Base-by-base conservation (phyloP, 2,888 invertebrate species). In the Eledona agricola region DNA sequence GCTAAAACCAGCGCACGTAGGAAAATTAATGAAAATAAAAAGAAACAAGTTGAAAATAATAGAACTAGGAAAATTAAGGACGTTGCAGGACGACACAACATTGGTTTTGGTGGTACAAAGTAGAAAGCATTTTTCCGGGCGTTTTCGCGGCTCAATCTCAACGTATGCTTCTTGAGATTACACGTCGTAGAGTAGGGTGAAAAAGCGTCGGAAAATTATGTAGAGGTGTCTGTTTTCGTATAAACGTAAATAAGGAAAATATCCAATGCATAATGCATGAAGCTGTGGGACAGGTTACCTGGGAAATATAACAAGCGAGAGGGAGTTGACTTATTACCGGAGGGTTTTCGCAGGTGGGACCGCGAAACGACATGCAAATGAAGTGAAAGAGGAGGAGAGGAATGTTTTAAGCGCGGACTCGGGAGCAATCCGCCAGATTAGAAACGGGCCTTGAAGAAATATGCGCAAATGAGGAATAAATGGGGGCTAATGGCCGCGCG, bases 201-300 rank as follows among this genome's bases (percentile, higher is more conserved):
- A 63, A 65, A 68, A 51, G 60, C 58, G 64, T 59, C 60, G 60
- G 67, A 65, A 72, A 75, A 74, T 74, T 72, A 72, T 72, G 70
- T 73, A 69, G 34, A 19, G 70, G 72, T 71, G 70, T 69, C 69
- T 70, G 70, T 74, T 74, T 71, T 69, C 70, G 66, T 68, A 67
- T 72, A 70, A 73, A 65, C 70, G 72, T 73, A 74, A 74, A 72
- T 73, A 73, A 74, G 72, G 72, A 72, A 74, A 75, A 73, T 73
- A 72, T 71, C 70, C 67, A 66, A 75, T 76, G 74, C 73, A 76
- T 76, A 69, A 75, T 74, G 71, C 73, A 76, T 75, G 73, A 75
- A 42, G 57, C 59, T 57, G 60, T 51, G 61, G 64, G 63, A 65
- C 64, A 62, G 69, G 69, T 70, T 72, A 73, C 73, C 73, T 72